These are phyloP conservation scores for Oithona nana DNA, from an alignment of 2,888 invertebrate species.

Conservation along the genomic window DNA sequence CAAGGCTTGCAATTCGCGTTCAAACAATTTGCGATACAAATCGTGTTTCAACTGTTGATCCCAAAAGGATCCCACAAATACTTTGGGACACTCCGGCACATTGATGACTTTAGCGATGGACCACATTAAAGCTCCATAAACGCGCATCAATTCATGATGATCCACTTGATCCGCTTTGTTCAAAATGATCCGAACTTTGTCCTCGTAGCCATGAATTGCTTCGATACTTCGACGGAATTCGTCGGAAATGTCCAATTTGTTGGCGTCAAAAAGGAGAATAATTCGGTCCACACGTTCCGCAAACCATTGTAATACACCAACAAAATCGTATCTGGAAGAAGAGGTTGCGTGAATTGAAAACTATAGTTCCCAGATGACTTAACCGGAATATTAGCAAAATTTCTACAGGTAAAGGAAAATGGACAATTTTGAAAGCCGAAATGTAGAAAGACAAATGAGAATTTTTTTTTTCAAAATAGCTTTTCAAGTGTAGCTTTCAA, in stretches of 20 bases:
- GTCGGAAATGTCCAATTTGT: constrained; percentile 39
- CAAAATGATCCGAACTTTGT: constrained; percentile 25
- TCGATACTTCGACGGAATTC: constrained; percentile 37
- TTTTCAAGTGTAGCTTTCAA: too few relatives aligned
- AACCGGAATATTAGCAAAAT: too few relatives aligned
- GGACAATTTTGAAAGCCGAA: too few relatives aligned
- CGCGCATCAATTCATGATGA: constrained; percentile 28
- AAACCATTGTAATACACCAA: constrained; percentile 37
- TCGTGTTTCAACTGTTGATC: constrained; percentile 23
- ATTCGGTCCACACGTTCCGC: constrained; percentile 38
- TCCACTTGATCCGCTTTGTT: constrained; percentile 24
- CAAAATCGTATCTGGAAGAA: constrained; percentile 31
- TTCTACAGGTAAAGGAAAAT: too few relatives aligned
- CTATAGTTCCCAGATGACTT: too few relatives aligned
- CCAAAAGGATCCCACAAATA: constrained; percentile 25
- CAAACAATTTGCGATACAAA: constrained; percentile 21
- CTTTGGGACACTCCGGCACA: constrained; percentile 24
- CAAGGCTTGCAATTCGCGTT: constrained; percentile 21
- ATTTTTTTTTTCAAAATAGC: too few relatives aligned
- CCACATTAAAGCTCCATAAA: constrained; percentile 25
- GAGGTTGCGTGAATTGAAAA: too few relatives aligned
- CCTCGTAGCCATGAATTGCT: constrained; percentile 31
- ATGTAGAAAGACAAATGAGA: too few relatives aligned
- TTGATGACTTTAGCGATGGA: constrained; percentile 23
- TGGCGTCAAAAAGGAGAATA: constrained; percentile 37